phyloP scores from a whole-genome alignment of 2,797 vertebrate genomes.

The Anomalospiza imberbis region DNA sequence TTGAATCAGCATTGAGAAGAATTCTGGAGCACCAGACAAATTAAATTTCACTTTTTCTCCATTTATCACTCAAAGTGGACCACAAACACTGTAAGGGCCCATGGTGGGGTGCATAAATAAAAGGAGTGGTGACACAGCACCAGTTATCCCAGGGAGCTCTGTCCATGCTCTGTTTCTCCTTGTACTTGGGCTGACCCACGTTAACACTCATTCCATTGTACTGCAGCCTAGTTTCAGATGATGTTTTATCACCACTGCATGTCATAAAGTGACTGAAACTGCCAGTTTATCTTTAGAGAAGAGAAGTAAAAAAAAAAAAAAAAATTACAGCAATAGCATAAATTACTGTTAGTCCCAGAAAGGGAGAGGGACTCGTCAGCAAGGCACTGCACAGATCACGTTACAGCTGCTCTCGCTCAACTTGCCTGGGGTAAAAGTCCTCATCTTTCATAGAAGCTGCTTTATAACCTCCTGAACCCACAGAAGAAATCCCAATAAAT shows the following conservation, averaged over 20 bases:
- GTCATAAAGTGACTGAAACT: constrained; percentile 14
- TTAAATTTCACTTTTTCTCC: neutral
- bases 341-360: constrained; percentile 20
- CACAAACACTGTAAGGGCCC: neutral
- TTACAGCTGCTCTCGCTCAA: neutral
- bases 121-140: neutral
- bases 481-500: neutral
- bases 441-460: constrained; percentile 25
- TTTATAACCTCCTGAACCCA: constrained; percentile 10
- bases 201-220: neutral
- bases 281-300: constrained; percentile 7
- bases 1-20: neutral
- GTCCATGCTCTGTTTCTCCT: neutral
- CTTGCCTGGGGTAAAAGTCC: neutral
- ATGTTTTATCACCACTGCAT: neutral
- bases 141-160: neutral
- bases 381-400: neutral
- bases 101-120: neutral
- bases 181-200: neutral
- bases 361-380: neutral
- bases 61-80: neutral
- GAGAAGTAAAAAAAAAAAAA: constrained; percentile 54
- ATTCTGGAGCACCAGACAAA: neutral
- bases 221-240: neutral
- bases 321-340: constrained; percentile 6